Evolutionary conservation across 2,888 invertebrate genomes (phyloP).

Genomic region (Bellardia pandia): DNA sequence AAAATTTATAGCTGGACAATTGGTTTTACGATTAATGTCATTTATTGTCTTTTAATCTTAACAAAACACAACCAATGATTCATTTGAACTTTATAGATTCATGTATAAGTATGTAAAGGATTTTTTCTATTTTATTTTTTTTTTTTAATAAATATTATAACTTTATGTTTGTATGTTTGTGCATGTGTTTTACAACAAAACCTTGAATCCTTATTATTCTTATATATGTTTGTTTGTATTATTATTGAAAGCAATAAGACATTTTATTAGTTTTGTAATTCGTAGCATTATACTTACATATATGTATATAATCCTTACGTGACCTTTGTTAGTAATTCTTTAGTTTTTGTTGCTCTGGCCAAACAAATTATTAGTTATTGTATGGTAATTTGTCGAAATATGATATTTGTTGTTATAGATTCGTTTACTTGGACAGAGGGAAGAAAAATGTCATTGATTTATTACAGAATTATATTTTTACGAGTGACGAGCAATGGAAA

Average conservation of each 20-base stretch:
- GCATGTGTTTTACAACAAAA: not conserved
- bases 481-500: too few relatives aligned
- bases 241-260: not conserved
- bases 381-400: slow-evolving; percentile 44
- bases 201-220: slow-evolving; percentile 7
- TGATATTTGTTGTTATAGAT: not conserved
- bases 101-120: not conserved
- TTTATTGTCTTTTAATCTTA: slow-evolving; percentile 72
- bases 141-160: not conserved
- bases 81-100: slow-evolving; percentile 48
- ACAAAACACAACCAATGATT: slow-evolving; percentile 62
- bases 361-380: slow-evolving; percentile 47
- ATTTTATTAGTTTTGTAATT: slow-evolving; percentile 23
- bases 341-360: not conserved
- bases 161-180: not conserved
- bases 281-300: not conserved
- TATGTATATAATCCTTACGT: slow-evolving; percentile 18
- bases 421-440: not conserved
- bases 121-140: not conserved
- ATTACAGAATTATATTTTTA: too few relatives aligned
- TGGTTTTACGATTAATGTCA: slow-evolving; percentile 71
- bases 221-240: slow-evolving; percentile 19
- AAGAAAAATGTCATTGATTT: too few relatives aligned
- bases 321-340: slow-evolving; percentile 29
- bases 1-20: slow-evolving; percentile 69